phyloP scores from a whole-genome alignment of 1,140 invertebrate genomes.

The Portunus trituberculatus region DNA sequence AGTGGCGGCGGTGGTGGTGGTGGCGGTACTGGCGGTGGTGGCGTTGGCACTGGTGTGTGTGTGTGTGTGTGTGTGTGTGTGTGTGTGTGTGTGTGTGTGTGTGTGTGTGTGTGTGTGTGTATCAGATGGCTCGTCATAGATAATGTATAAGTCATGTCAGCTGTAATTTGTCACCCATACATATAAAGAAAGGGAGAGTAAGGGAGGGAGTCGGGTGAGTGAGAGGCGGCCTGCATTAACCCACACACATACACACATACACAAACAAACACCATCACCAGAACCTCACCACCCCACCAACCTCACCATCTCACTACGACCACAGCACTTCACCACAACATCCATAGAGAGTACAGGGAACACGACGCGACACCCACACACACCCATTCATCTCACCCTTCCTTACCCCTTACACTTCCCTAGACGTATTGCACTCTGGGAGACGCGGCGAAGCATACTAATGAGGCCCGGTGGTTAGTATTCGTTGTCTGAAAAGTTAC shows the following conservation, averaged over 20 bases:
- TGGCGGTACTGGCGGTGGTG: too few relatives aligned
- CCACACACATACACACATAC: too few relatives aligned
- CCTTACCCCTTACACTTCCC: neutral
- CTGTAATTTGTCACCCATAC: neutral
- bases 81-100: constrained; percentile 8
- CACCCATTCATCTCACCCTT: neutral
- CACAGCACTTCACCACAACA: neutral
- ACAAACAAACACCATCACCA: neutral
- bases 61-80: constrained; percentile 10
- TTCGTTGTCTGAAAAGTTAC: neutral
- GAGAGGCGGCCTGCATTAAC: too few relatives aligned
- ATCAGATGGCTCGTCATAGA: neutral
- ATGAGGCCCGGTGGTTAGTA: neutral
- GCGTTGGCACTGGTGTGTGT: neutral
- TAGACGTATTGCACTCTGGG: neutral
- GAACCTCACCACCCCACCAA: neutral
- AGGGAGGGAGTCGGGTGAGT: too few relatives aligned
- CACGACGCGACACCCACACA: neutral
- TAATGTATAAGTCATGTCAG: neutral
- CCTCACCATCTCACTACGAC: neutral
- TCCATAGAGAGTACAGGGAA: neutral
- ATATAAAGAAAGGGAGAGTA: neutral
- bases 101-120: constrained; percentile 10
- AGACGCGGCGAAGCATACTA: neutral
- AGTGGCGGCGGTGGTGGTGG: too few relatives aligned